Evolutionary conservation across 2,113 vertebrate species (phyloP).

Genomic region (Hydrochoerus hydrochaeris): DNA sequence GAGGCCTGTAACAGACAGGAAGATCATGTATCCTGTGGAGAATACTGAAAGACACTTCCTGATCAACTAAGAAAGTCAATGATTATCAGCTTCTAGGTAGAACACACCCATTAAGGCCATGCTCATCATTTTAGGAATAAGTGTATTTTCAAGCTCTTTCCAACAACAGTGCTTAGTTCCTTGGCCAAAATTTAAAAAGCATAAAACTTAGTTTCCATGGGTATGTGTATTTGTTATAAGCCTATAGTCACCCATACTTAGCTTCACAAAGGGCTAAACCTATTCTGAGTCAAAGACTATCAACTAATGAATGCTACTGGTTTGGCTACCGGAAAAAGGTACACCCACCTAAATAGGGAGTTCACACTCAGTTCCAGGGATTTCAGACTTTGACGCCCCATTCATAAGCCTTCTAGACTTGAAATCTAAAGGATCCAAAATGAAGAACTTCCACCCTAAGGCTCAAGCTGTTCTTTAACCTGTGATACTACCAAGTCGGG

Average conservation of each 20-base stretch:
- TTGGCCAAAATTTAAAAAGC: conserved; percentile 1
- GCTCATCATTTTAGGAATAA: neutral
- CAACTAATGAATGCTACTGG: conserved; percentile 33
- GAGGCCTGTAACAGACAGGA: neutral
- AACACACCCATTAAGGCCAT: neutral
- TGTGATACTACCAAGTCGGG: neutral
- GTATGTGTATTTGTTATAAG: neutral
- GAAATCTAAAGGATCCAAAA: neutral
- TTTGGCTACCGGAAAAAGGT: conserved; percentile 17
- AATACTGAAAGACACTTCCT: neutral
- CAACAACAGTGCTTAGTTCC: neutral
- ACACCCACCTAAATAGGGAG: neutral
- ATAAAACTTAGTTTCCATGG: neutral
- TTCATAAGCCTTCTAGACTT: neutral
- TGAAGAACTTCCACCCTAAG: neutral
- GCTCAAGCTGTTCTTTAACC: neutral
- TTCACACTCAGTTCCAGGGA: neutral
- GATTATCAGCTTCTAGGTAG: neutral
- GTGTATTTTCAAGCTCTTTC: neutral
- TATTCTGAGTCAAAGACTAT: conserved; percentile 22
- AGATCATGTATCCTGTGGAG: neutral
- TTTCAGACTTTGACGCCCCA: conserved; percentile 22
- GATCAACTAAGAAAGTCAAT: conserved; percentile 52
- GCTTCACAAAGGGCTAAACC: neutral
- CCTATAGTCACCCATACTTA: neutral